A percentile compares a stretch with the other conserved stretches of the same genome.
phyloP scores from a whole-genome alignment of 2,797 vertebrate genomes.

The Alcedo quadribrachys region DNA sequence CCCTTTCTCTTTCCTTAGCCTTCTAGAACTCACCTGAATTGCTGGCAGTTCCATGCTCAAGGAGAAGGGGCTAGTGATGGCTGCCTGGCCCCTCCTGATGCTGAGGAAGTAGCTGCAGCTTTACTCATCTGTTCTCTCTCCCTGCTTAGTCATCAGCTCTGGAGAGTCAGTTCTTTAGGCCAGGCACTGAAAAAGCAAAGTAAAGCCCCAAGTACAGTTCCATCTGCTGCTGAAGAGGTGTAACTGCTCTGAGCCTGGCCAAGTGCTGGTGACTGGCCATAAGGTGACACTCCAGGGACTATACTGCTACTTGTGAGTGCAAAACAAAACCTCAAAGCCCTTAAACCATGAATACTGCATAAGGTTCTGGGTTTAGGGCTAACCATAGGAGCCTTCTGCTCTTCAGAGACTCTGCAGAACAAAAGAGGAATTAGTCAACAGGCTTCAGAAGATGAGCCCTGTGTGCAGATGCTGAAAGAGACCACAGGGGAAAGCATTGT shows the following conservation, averaged over 20 bases:
- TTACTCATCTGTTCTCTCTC: not conserved
- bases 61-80: not conserved
- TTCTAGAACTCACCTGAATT: not conserved
- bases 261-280: not conserved
- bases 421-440: not conserved
- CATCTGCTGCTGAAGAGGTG: not conserved
- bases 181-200: not conserved
- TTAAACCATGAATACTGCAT: not conserved
- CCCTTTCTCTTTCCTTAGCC: not conserved
- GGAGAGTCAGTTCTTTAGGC: not conserved
- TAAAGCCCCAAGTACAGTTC: not conserved
- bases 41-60: not conserved
- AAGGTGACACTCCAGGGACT: not conserved
- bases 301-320: rapidly evolving
- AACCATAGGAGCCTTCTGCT: not conserved
- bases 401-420: not conserved
- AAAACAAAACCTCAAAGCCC: not conserved
- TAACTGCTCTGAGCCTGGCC: not conserved
- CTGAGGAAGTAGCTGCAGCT: not conserved
- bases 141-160: not conserved
- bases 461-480: not conserved
- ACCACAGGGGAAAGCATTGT: not conserved
- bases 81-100: not conserved
- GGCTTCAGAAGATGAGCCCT: not conserved
- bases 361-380: not conserved